Evolutionary conservation across 1,140 invertebrate genomes (phyloP), one percentile per base, ranked within the genome.

Genomic region (Acromyrmex heyeri): DNA sequence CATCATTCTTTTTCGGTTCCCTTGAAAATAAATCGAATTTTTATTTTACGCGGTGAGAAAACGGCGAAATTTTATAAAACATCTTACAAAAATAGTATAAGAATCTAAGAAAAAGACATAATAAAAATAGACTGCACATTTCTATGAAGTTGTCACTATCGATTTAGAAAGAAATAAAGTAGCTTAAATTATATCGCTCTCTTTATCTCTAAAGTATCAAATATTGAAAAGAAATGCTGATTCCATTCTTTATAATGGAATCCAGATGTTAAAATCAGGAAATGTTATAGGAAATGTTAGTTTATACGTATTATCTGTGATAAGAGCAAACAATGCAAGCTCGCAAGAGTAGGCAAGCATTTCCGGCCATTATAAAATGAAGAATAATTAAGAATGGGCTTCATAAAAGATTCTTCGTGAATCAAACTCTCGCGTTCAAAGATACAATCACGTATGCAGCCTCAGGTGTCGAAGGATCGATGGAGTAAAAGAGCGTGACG

Each of bases 401-500:
- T 34, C 12, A 50, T 18, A 27, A 81, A n/a, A 55, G 14, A 14
- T 27, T 57, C 10, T 24, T 69, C 8, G 44, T 21, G 18, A 61
- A 73, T 73, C 53, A 57, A 55, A 7, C 64, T 34, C n/a, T 67
- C 48, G 50, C 8, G 48, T 5, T 44, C 2, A 53, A 12, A 72
- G 65, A 44, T 59, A 14, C 79, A 69, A 64, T 2, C 27, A 16
- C 10, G 50, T 50, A 82, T 70, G 75, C 7, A 86, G 38, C 24
- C 38, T 75, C 55, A 61, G 70, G 69, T 78, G 81, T 61, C 69
- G 70, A 90, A 86, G 81, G 55, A 89, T 92, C 78, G 79, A 86
- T 86, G 86, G 77, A 87, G 82, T 90, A 87, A 90, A 90, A 77
- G 82, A 90, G 82, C 82, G 77, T 62, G 67, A 86, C 70, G 61